Evolutionary conservation across 2,113 vertebrate genomes (phyloP).

Genomic region (Chaetorhynchus papuensis): DNA sequence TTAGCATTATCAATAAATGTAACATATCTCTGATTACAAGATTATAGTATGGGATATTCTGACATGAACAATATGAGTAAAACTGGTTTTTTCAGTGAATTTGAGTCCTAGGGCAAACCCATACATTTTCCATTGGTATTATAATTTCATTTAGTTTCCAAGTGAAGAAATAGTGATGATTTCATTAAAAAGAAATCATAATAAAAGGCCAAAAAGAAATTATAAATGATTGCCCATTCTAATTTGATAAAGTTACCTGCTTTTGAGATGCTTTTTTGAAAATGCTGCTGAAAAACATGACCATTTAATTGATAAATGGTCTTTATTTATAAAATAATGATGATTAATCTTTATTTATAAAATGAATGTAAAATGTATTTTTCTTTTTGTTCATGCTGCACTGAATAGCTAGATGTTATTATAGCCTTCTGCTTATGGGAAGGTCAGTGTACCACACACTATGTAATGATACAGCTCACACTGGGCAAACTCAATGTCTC

Average conservation of each 20-base stretch:
- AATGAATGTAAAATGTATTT: background rate
- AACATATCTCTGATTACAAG: background rate
- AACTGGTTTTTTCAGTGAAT: background rate
- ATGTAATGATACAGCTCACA: background rate
- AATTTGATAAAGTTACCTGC: background rate
- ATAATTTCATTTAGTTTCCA: background rate
- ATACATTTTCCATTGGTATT: background rate
- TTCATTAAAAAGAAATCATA: background rate
- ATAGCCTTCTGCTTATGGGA: background rate
- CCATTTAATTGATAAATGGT: background rate
- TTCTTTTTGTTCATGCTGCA: background rate
- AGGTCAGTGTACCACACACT: background rate
- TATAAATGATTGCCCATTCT: background rate
- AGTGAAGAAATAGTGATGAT: background rate
- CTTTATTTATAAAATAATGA: background rate
- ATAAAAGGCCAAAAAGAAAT: background rate
- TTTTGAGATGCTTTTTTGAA: background rate
- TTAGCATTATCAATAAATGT: background rate
- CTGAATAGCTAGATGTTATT: background rate
- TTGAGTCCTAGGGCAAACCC: background rate
- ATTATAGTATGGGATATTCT: background rate
- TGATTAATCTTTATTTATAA: background rate
- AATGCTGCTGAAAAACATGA: background rate
- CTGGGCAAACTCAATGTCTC: background rate
- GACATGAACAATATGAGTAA: background rate